Evolutionary conservation across 2,888 invertebrate species (phyloP).

Genomic region (Psylliodes chrysocephalus): DNA sequence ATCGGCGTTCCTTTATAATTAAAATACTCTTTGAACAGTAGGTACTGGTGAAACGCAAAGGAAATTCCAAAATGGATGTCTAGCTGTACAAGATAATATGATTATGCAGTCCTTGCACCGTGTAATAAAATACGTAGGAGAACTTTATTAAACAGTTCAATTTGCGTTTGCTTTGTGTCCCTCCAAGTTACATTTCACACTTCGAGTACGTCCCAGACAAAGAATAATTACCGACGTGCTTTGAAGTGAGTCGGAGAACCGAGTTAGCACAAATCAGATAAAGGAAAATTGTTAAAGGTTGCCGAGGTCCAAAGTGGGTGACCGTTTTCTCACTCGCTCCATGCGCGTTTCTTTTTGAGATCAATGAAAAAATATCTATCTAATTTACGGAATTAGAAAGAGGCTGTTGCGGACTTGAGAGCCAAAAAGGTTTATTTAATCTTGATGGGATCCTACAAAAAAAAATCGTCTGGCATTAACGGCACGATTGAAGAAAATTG

Average conservation of each 20-base stretch:
- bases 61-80: constrained; percentile 4
- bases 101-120: constrained; percentile 20
- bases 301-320: constrained; percentile 30
- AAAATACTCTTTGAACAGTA: not conserved
- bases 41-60: not conserved
- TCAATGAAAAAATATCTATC: constrained; percentile 31
- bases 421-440: constrained; percentile 25
- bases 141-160: constrained; percentile 52
- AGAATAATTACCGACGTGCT: constrained; percentile 53
- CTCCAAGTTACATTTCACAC: constrained; percentile 55
- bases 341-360: constrained; percentile 20
- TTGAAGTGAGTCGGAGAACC: constrained; percentile 53
- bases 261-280: constrained; percentile 55
- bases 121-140: constrained; percentile 34
- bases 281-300: constrained; percentile 51
- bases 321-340: constrained; percentile 26
- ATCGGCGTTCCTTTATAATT: not conserved
- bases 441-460: constrained; percentile 17
- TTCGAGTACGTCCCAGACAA: constrained; percentile 53
- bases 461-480: constrained; percentile 14
- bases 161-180: constrained; percentile 54
- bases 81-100: constrained; percentile 22
- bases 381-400: constrained; percentile 31
- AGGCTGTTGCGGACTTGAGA: constrained; percentile 10
- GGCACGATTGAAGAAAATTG: constrained; percentile 12